Percentiles rank a stretch among this genome's conserved stretches.
Evolutionary conservation across 2,888 invertebrate genomes (phyloP).

Genomic region (Unio pictorum): DNA sequence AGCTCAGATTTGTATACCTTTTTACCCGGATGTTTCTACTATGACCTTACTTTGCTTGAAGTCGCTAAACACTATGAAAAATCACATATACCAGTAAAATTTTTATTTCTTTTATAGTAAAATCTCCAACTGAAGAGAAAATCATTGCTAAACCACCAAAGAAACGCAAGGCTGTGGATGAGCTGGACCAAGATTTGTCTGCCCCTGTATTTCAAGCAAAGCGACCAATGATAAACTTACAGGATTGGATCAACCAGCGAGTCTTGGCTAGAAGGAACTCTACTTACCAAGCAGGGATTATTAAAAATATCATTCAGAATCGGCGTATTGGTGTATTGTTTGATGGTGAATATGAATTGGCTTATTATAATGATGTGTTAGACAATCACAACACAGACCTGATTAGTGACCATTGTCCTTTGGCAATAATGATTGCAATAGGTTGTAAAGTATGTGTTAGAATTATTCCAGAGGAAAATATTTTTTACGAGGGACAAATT

Average conservation of each 20-base stretch:
- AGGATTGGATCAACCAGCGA: constrained; percentile 94
- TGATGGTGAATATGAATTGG: constrained; percentile 82
- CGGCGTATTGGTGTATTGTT: constrained; percentile 86
- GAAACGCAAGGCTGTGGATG: constrained; percentile 81
- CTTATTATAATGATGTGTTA: constrained; percentile 80
- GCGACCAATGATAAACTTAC: constrained; percentile 79
- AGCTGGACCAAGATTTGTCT: constrained; percentile 38
- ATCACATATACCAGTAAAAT: no score
- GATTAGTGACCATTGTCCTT: constrained; percentile 92
- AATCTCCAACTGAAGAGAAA: constrained; percentile 39
- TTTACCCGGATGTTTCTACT: no score
- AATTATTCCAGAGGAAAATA: constrained; percentile 75
- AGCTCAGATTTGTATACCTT: no score
- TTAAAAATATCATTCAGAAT: constrained; percentile 74
- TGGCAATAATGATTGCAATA: constrained; percentile 82
- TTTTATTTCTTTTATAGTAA: constrained; percentile 13
- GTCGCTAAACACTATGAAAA: no score
- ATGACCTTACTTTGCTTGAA: no score
- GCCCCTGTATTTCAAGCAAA: constrained; percentile 33
- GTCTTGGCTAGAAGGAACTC: constrained; percentile 89
- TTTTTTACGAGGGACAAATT: constrained; percentile 90
- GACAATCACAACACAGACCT: constrained; percentile 83
- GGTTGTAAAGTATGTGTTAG: constrained; percentile 85
- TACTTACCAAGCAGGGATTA: constrained; percentile 85
- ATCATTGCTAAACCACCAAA: constrained; percentile 85